These are phyloP conservation scores for Apeira syringaria DNA, from an alignment of 2,888 invertebrate species.

Conservation along the genomic window DNA sequence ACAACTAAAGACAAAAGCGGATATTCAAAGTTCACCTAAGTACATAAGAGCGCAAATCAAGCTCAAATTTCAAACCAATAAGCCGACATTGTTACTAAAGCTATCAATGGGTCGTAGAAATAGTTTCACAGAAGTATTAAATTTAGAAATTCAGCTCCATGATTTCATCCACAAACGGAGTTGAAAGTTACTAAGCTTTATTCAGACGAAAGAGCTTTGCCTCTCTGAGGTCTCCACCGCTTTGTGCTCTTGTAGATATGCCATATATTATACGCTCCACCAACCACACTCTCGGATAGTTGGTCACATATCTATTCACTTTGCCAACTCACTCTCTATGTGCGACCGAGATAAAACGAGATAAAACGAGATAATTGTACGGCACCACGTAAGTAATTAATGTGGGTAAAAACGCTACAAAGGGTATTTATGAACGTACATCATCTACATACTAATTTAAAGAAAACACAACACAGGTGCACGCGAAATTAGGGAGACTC, in stretches of 20 bases:
- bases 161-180: constrained; percentile 27
- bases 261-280: constrained; percentile 31
- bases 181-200: constrained; percentile 22
- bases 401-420: constrained; percentile 23
- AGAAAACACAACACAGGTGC: constrained; percentile 33
- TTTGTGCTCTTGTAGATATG: constrained; percentile 31
- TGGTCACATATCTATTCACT: constrained; percentile 25
- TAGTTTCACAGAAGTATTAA: constrained; percentile 8
- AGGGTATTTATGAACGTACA: constrained; percentile 20
- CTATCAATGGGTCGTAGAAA: too few relatives aligned
- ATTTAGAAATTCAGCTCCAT: constrained; percentile 19
- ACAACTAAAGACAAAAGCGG: too few relatives aligned
- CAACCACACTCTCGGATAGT: constrained; percentile 20
- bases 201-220: constrained; percentile 23
- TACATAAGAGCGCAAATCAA: too few relatives aligned
- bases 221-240: constrained; percentile 19
- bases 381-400: constrained; percentile 30
- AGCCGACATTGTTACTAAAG: too few relatives aligned
- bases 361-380: constrained; percentile 21
- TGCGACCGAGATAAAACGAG: constrained; percentile 14
- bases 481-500: constrained; percentile 39
- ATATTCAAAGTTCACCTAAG: too few relatives aligned
- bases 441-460: constrained; percentile 34
- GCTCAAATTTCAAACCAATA: too few relatives aligned
- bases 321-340: constrained; percentile 17